Base-by-base conservation (phyloP, 2,797 vertebrate species). In the Argyrosomus regius region DNA sequence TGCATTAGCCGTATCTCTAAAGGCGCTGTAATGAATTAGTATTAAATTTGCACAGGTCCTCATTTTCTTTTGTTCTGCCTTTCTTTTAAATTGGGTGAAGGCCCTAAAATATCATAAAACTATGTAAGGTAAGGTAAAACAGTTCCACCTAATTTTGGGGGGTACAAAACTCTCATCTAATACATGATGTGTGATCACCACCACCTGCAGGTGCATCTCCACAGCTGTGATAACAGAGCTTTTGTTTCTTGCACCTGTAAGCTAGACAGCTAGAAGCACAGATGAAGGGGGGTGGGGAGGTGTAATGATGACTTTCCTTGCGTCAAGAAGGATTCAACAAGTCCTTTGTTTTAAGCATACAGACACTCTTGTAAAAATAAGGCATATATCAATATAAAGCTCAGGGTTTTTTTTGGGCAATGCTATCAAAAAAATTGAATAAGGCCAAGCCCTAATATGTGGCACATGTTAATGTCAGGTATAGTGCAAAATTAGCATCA, bases 1-100 rank as follows among this genome's bases (percentile, higher is more conserved):
- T 41, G 73, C 77, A 81, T 85, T 79, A 81, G 81, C 66, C 72
- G 0, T 86, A 91, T 91, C 87, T 90, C 62, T 56, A 81, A 82
- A 81, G 79, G 41, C 81, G 71, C 80, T 64, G 77, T 80, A 86
- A 90, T 87, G 81, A 86, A 87, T 81, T 83, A 60, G 57, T 76
- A 79, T 88, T 73, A 67, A 26, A 89, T 87, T 83, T 80, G 72
- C 4, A 24, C 82, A 63, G 76, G 69, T 76, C 75, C 43, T 82
- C 31, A n/a, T 81, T 77, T 78, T 57, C 52, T 75, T 80, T 77
- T 86, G 77, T 79, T 68, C 78, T 50, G n/a, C 39, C 22, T 43
- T 50, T 53, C 39, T 31, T 65, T 31, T 64, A 41, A 71, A 77
- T 35, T 50, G 43, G n/a, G 10, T 0, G 20, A 68, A 22, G 54